Base-by-base conservation (phyloP, 2,888 invertebrate genomes). In the Myopa testacea region DNA sequence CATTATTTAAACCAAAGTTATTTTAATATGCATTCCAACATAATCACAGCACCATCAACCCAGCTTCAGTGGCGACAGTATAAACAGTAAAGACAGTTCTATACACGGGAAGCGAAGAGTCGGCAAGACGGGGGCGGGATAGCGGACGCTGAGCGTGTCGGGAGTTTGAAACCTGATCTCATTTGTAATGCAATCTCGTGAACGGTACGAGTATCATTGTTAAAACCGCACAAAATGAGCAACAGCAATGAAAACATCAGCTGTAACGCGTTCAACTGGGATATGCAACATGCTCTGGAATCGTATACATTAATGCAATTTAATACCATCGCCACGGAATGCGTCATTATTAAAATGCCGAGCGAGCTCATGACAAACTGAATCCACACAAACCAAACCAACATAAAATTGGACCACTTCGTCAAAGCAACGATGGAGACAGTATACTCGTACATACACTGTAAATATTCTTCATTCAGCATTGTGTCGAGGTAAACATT, bases 341-440 rank as follows among this genome's bases (percentile, higher is more conserved):
- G 80, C 80, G 80, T 81, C 79, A 78, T 81, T 82, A 81, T 81
- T 81, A 81, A 82, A 81, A 81, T 81, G 80, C 78, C 81, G 78
- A 75, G 71, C 81, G 77, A 80, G 8, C 38, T 52, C 63, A 19
- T 45, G 45, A n/a, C 55, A 72, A 40, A 60, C 45, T n/a, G 52
- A 55, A 69, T 63, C 19, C 63, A 52, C 10, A 52, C 26, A 26
- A 60, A 19, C 26, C 19, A 60, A 60, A 10, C 63, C 63, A 63
- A 63, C 63, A 63, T 37, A 63, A 63, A 63, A 63, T 37, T 63
- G 63, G 16, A 63, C 34, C 63, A 63, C 37, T 12, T 63, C 37
- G 63, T 63, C 63, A 63, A 63, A 26, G 8, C 63, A 63, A 37
- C 63, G 34, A 34, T 34, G 63, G 14, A 12, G 63, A 12, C 10